Evolutionary conservation across 2,113 vertebrate genomes (phyloP).

Genomic region (Dasyornis broadbenti): DNA sequence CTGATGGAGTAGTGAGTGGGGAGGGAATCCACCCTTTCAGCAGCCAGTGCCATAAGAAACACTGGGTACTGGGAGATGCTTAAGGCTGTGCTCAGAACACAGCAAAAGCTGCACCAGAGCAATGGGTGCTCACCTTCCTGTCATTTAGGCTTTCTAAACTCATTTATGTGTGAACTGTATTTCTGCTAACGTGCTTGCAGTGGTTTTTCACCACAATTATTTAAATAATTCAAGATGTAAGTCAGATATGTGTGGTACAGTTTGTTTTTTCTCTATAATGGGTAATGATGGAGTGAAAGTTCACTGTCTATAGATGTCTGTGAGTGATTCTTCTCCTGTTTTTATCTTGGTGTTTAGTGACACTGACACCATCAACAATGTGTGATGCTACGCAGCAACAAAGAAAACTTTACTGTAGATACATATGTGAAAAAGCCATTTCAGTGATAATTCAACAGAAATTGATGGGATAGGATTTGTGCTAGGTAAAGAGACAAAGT

Average conservation of each 20-base stretch:
- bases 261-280: neutral
- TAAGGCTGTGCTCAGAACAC: neutral
- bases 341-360: neutral
- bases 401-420: neutral
- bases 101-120: neutral
- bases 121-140: neutral
- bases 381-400: neutral
- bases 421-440: neutral
- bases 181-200: neutral
- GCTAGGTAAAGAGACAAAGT: neutral
- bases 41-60: fast-evolving
- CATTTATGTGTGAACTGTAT: neutral
- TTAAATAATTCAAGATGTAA: neutral
- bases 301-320: neutral
- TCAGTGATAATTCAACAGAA: neutral
- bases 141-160: neutral
- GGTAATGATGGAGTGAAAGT: neutral
- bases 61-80: neutral
- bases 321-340: neutral
- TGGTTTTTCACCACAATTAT: neutral
- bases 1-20: neutral
- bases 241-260: neutral
- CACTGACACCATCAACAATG: neutral
- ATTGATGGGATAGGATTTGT: neutral
- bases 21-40: neutral